A percentile compares a stretch with the other conserved stretches of the same genome.
These are phyloP conservation scores for Tipula vernalis DNA, from an alignment of 2,888 invertebrate genomes.

Conservation along the genomic window DNA sequence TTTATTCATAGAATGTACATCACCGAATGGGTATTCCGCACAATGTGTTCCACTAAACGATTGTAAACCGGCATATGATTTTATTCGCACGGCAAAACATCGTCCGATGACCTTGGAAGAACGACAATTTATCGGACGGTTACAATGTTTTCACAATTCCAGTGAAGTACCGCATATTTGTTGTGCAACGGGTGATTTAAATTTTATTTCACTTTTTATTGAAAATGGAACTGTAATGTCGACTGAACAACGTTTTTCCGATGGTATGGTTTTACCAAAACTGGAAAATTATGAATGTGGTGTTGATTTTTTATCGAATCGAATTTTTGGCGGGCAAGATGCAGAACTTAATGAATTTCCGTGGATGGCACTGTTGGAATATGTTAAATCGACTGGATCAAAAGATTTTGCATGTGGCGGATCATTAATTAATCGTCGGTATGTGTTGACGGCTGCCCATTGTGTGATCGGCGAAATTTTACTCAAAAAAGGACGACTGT, in stretches of 20 bases:
- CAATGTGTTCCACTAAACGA: slow-evolving; percentile 29
- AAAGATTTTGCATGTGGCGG: slow-evolving; percentile 49
- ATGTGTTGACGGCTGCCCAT: slow-evolving; percentile 49
- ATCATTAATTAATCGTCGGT: slow-evolving; percentile 43
- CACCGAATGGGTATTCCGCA: slow-evolving; percentile 27
- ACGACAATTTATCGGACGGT: slow-evolving; percentile 23
- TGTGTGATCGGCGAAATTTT: slow-evolving; percentile 43
- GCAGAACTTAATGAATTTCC: slow-evolving; percentile 52
- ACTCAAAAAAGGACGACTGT: slow-evolving; percentile 40
- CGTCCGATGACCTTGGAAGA: neutral
- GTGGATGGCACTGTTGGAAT: slow-evolving; percentile 49
- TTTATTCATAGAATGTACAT: slow-evolving; percentile 36
- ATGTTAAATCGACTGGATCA: slow-evolving; percentile 44
- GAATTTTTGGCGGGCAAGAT: slow-evolving; percentile 47
- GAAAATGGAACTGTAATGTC: neutral
- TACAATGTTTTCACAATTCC: slow-evolving; percentile 14
- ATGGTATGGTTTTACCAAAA: slow-evolving; percentile 13
- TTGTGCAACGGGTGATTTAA: slow-evolving; percentile 24
- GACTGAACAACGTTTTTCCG: neutral
- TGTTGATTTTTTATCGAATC: slow-evolving; percentile 32
- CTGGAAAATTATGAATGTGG: slow-evolving; percentile 25
- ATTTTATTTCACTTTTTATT: neutral
- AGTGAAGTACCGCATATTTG: slow-evolving; percentile 27
- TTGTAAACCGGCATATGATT: slow-evolving; percentile 21
- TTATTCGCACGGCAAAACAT: neutral